Evolutionary conservation across 2,888 invertebrate genomes (phyloP), one percentile per base, ranked within the genome.

Genomic region (Hirtodrosophila cameraria): DNA sequence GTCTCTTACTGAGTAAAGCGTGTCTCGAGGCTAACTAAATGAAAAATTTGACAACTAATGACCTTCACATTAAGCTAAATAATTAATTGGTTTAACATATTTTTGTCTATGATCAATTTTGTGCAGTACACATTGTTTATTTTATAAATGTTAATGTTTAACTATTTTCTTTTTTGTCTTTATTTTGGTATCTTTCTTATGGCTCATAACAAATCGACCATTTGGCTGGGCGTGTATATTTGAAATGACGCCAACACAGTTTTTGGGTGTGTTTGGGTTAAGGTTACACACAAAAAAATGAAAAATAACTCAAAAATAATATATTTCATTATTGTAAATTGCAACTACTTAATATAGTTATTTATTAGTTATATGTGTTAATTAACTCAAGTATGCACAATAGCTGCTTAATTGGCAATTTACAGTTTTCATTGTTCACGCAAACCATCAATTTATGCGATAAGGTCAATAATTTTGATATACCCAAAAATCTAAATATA

Each of bases 401-500:
- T 36, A 43, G 13, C 42, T 5, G n/a, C 18, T 28, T 54, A 50
- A 62, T 71, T 65, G 60, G 25, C 48, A 18, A 36, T 27, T 58
- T 63, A 59, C 48, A 48, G 28, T 48, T 42, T 54, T 54, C 54
- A 46, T 23, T 23, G 23, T 23, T 2, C 23, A 6, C 23, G 7
- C n/a, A 33, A 42, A 42, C 39, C 33, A 54, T 53, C 63, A 68
- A 60, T 63, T 16, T 30, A 43, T 54, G 48, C 53, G 69, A 57
- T 57, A 64, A 74, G 74, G 60, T 74, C 72, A 72, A 57, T 60
- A 50, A 60, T 48, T 55, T 36, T 9, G n/a, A 46, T 64, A 45
- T 7, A 27, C 3, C 7, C n/a, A 25, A 18, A 20, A 20, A 23
- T 7, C 23, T 8, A 23, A 23, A 23, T 23, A 23, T 23, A 20